phyloP scores from a whole-genome alignment of 2,797 vertebrate species.

The Carapus acus region DNA sequence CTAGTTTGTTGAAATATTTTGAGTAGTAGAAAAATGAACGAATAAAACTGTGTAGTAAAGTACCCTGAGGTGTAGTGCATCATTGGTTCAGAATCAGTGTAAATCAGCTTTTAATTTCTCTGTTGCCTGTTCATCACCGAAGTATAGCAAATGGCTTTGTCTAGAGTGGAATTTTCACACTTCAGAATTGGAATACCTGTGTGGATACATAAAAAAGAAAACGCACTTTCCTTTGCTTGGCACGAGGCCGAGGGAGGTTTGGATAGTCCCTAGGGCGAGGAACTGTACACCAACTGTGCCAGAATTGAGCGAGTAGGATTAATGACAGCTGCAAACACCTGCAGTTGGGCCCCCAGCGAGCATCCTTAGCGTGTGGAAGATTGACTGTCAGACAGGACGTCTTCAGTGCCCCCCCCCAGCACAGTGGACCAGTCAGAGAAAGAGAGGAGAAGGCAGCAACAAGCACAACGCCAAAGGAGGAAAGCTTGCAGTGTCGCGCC shows the following conservation, averaged over 20 bases:
- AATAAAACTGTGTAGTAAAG: slow-evolving; percentile 82
- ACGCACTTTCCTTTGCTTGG: slow-evolving; percentile 28
- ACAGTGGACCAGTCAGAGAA: slow-evolving; percentile 84
- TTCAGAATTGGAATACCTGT: slow-evolving; percentile 17
- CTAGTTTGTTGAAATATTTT: slow-evolving; percentile 76
- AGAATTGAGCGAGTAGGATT: slow-evolving; percentile 61
- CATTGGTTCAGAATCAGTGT: slow-evolving; percentile 71
- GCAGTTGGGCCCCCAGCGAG: slow-evolving; percentile 73
- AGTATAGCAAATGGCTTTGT: slow-evolving; percentile 52
- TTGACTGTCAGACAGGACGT: slow-evolving; percentile 90
- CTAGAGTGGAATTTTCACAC: slow-evolving; percentile 29
- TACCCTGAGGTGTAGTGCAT: slow-evolving; percentile 72
- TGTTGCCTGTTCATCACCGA: slow-evolving; percentile 48
- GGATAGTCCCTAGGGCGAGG: slow-evolving; percentile 58
- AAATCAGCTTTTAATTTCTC: slow-evolving; percentile 47
- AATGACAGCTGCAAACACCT: slow-evolving; percentile 59
- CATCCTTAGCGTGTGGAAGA: slow-evolving; percentile 86
- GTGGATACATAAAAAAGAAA: slow-evolving; percentile 21
- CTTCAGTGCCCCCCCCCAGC: slow-evolving; percentile 89
- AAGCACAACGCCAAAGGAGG: slow-evolving; percentile 87
- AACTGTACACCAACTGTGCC: slow-evolving; percentile 43
- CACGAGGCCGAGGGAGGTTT: slow-evolving; percentile 49
- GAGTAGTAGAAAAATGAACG: slow-evolving; percentile 67
- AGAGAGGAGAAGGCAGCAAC: slow-evolving; percentile 84
- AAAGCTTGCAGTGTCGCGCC: slow-evolving; percentile 87